Evolutionary conservation across 2,888 invertebrate species (phyloP), one percentile per base, ranked within the genome.

Genomic region (Trichogramma evanescens): DNA sequence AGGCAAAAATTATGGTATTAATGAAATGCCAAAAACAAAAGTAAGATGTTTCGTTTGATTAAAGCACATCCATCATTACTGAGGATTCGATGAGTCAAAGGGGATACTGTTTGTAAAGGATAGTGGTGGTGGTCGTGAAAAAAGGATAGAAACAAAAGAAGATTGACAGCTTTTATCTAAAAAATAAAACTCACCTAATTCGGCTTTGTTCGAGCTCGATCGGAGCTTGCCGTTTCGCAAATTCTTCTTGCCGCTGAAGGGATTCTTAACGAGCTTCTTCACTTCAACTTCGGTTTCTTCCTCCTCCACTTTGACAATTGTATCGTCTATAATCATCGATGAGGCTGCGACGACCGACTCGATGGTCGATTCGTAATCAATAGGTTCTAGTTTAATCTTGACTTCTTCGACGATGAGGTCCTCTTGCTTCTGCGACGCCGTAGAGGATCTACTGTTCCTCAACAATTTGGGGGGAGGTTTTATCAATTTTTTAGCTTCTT

Each of bases 211-310:
- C 51, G 72, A 65, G 7, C 83, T 77, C 75, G 85, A 86, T 59
- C 86, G 81, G 51, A 85, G 82, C 71, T 86, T 87, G 0, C 87
- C 87, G 73, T 87, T 87, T 56, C 87, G 79, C 58, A 87, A 78
- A 63, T 84, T 83, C 65, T 86, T 82, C 40, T 80, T 80, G 65
- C 82, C 82, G 57, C 63, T 56, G 26, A 26, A 26, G 26, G 66
- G 58, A 51, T 65, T 67, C 26, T 68, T 64, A 45, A 51, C 42
- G 51, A 8, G 13, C 26, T 71, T 70, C 55, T 72, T 73, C 44
- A 72, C 70, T 13, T 59, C 57, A 2, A 61, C 53, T 43, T 65
- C 64, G 3, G 70, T 69, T 5, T 63, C 60, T 43, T 66, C 58
- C 56, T 67, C 68, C 3, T 58, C 63, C 4, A 73, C 71, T 0